Base-by-base conservation (phyloP, 2,888 invertebrate species). In the Globia sparganii region DNA sequence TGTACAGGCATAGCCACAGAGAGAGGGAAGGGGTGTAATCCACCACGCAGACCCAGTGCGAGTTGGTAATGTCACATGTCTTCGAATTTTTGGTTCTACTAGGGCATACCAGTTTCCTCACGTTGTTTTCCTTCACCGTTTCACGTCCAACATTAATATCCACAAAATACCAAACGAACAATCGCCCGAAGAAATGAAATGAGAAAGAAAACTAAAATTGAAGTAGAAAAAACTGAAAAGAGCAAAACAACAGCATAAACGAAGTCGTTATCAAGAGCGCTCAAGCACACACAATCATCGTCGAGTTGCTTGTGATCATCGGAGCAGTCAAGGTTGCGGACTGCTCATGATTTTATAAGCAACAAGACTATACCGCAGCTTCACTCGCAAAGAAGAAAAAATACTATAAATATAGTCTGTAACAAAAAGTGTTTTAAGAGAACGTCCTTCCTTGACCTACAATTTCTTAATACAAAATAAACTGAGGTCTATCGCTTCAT, bases 261-360 rank as follows among this genome's bases (percentile, higher is more conserved):
- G 72, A 66, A 74, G 77, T 75, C 72, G 87, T 87, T 88, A 88
- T 88, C 88, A 77, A 86, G 80, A 74, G 49, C 76, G 77, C 58
- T 80, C 58, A 68, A 75, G 77, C 82, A 80, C 68, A 67, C 80
- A 77, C 86, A 88, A 85, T 81, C 81, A 88, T 87, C 75, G 80
- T 15, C 34, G 76, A 85, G 80, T 78, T 72, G 80, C 77, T 87
- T 88, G 87, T 89, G 88, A 89, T 89, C 90, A 88, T 90, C 86
- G 86, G 78, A 88, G 78, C 85, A 84, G 88, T 88, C 90, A 91
- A 91, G 91, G 90, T 78, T 81, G 59, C 75, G 59, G 15, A 62
- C 40, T 67, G 76, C 75, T 82, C 78, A 80, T 76, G 64, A 80
- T 78, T 79, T 72, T 81, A 87, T 64, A 59, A 76, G 59, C 66